Conservation (phyloP, 2,888 invertebrate species). For the Marasmarcha lunaedactyla region DNA sequence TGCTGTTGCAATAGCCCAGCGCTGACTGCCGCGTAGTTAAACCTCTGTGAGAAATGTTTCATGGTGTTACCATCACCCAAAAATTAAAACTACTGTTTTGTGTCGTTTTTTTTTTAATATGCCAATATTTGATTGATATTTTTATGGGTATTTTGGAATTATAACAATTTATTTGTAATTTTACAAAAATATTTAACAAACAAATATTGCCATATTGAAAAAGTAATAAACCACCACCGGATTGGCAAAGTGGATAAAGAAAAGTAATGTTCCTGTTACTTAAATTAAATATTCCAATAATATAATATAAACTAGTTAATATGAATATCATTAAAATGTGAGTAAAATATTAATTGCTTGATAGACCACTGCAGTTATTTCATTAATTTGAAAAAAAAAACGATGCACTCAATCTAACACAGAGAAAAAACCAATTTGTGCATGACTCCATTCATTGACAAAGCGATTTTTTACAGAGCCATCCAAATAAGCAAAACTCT, state of each 20-base stretch:
- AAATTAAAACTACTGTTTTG: conserved; percentile 18
- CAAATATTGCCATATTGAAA: conserved; percentile 35
- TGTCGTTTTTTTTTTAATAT: conserved; percentile 1
- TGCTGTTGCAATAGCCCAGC: conserved; percentile 67
- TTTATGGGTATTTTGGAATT: too few relatives aligned
- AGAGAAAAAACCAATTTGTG: conserved; percentile 15
- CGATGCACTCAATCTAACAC: conserved; percentile 30
- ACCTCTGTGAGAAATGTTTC: conserved; percentile 58
- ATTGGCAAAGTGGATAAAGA: too few relatives aligned
- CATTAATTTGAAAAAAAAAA: conserved; percentile 5
- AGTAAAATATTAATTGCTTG: too few relatives aligned
- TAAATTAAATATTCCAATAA: too few relatives aligned
- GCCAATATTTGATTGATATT: conserved; percentile 8
- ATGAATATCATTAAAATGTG: too few relatives aligned
- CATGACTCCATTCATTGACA: conserved; percentile 40
- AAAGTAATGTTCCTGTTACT: too few relatives aligned
- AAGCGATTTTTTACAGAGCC: conserved; percentile 38
- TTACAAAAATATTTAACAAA: conserved; percentile 13
- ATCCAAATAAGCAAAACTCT: conserved; percentile 20
- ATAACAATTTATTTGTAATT: too few relatives aligned
- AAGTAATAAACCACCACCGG: conserved; percentile 22
- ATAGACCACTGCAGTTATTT: too few relatives aligned
- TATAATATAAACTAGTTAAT: too few relatives aligned
- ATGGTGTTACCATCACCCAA: conserved; percentile 61
- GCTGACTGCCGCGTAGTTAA: conserved; percentile 68